Conservation (phyloP, 1,140 invertebrate species). For the Bombus confusus region DNA sequence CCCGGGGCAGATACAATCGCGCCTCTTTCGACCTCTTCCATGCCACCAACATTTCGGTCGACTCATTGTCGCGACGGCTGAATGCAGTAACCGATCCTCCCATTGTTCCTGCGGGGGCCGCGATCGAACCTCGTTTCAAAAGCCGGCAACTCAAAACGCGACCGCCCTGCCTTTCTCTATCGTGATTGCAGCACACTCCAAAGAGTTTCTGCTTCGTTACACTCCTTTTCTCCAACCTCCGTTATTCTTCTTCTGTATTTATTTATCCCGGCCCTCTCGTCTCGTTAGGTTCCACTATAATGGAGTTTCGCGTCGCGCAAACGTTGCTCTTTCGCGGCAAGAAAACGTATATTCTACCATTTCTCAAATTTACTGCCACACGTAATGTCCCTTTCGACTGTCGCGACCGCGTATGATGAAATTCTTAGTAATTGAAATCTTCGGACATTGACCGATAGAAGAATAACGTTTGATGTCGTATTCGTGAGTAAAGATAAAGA, state of each 20-base stretch:
- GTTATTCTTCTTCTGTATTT: conserved; percentile 20
- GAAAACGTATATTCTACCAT: neutral
- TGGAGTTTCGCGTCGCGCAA: neutral
- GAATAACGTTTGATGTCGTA: too few species aligned
- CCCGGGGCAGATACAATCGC: conserved; percentile 23
- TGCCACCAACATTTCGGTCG: conserved; percentile 42
- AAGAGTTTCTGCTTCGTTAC: conserved; percentile 61
- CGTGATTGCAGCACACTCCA: conserved; percentile 30
- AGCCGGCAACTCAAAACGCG: conserved; percentile 29
- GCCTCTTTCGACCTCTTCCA: conserved; percentile 19
- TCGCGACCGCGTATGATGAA: too few species aligned
- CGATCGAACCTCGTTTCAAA: conserved; percentile 30
- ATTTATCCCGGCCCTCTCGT: neutral
- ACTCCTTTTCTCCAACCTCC: neutral
- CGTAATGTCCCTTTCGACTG: too few species aligned
- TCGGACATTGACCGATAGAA: too few species aligned
- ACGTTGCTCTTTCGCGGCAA: neutral
- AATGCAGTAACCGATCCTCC: conserved; percentile 52
- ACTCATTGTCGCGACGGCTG: neutral
- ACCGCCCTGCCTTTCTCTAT: neutral
- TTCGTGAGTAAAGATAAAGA: too few species aligned
- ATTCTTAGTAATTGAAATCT: too few species aligned
- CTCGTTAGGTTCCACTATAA: neutral
- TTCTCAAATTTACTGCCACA: too few species aligned
- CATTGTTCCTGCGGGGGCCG: conserved; percentile 41